Base-by-base conservation (phyloP, 2,113 vertebrate species). In the Lynx canadensis region DNA sequence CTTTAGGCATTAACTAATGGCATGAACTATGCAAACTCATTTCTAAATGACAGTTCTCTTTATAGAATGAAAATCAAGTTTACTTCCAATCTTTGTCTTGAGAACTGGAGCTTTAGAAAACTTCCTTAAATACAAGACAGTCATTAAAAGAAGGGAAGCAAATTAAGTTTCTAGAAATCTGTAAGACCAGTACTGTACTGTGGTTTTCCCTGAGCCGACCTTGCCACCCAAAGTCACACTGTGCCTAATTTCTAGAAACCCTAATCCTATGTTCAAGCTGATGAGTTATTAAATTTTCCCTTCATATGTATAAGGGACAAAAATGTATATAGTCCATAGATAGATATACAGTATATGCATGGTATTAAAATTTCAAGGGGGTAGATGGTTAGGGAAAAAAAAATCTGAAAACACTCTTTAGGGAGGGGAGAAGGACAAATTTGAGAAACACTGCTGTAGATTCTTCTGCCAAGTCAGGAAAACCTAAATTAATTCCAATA, bases 301-400 rank as follows among this genome's bases (percentile, higher is more conserved):
- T 71, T 79, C 29, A 31, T 73, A 5, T 94, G 3, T 76, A 76
- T 85, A 33, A 94, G 82, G 27, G 52, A 83, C 7, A 80, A 82
- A 89, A 73, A 86, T 50, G 92, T 3, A 80, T 73, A 38, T 0
- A 69, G 10, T 45, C 6, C 19, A 50, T 55, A 65, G 74, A 85
- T 33, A 92, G 33, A 85, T 73, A 69, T 1, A 60, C 1, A 83
- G 19, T 68, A 9, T 60, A 36, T 69, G 31, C 82, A 38, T 68
- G 33, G 55, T 69, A 94, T 52, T 82, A 80, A 89, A 84, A 98
- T 96, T 66, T 95, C 52, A 68, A 33, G 36, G 27, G 36, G 27
- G 48, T 18, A 60, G 48, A 18, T 25, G 5, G 82, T 27, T 45
- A 82, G 33, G 3, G 57, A 90, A 89, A 82, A 57, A 91, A 73